Conservation (phyloP, 35 echinoderm and acorn worm genomes). For the Anneissia japonica region DNA sequence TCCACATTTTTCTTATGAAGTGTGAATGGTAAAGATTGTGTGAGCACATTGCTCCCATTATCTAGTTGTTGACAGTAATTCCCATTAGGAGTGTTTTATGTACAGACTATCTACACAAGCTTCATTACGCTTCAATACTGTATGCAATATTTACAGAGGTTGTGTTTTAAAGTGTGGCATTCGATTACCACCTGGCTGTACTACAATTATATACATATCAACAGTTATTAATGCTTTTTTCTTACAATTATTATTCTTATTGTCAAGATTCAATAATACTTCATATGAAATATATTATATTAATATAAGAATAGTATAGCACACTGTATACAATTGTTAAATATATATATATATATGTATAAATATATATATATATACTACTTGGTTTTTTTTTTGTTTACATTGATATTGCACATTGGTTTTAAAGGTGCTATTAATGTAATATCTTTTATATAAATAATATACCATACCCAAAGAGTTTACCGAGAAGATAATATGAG, state of each 20-base stretch:
- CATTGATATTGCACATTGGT: neutral
- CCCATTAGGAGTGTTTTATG: neutral
- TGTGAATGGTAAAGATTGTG: neutral
- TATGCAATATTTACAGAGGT: neutral
- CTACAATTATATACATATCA: neutral
- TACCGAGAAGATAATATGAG: too few species aligned
- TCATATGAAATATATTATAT: neutral
- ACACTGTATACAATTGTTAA: neutral
- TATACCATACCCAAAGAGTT: neutral
- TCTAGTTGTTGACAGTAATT: neutral
- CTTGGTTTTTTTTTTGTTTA: neutral
- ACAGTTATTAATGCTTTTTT: neutral
- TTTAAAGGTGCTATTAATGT: neutral
- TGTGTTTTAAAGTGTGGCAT: neutral
- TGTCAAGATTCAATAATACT: neutral
- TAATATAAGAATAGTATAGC: neutral
- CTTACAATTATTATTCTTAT: neutral
- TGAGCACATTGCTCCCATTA: neutral
- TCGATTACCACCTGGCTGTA: neutral
- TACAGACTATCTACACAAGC: neutral
- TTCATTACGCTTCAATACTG: too few species aligned
- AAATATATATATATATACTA: slow-evolving; percentile 4
- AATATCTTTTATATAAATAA: slow-evolving; percentile 1
- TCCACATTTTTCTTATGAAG: too few species aligned
- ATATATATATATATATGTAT: slow-evolving; percentile 13